Base-by-base conservation (phyloP, 1,140 invertebrate genomes). In the Telenomus remus region DNA sequence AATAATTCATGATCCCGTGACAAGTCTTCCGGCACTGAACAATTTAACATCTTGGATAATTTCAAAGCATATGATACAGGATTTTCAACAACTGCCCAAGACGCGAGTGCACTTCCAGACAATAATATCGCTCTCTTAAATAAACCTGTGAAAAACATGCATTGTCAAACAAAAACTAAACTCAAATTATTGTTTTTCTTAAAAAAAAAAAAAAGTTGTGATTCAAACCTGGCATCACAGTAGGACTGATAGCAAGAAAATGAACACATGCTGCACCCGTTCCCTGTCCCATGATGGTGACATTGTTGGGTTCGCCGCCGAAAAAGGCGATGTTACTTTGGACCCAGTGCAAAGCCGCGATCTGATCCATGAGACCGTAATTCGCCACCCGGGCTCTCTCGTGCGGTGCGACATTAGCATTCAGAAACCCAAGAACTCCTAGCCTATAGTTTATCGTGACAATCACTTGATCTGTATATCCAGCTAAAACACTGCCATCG, bases 371-470 rank as follows among this genome's bases (percentile, higher is more conserved):
- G 13, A 98, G 89, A 0, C 96, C 97, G 84, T 97, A 97, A 89
- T 98, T 98, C 7, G 94, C 95, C 74, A 95, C 93, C 53, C 95
- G 90, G 4, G 95, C 94, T 82, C 94, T 93, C 53, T 92, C 87
- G 82, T 93, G 91, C 0, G 92, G 93, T 81, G 93, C 93, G 51
- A 93, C 92, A 85, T 96, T 96, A 54, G 94, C 93, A 87, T 95
- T 96, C 54, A 96, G 90, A 88, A 96, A 96, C 79, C 94, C 97
- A 81, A 99, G 90, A 72, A 98, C 94, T 53, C 97, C 98, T 39
- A 99, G 92, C 57, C 98, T 91, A 88, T 98, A 99, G 90, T 99
- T 99, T 76, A 99, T 91, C 13, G 97, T 97, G 76, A 99, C 94
- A 66, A 99, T 95, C 61, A 99, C 94, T 81, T 98, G 91, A 76